Conservation (phyloP, 1,140 invertebrate species). For the Platyura marginata region DNA sequence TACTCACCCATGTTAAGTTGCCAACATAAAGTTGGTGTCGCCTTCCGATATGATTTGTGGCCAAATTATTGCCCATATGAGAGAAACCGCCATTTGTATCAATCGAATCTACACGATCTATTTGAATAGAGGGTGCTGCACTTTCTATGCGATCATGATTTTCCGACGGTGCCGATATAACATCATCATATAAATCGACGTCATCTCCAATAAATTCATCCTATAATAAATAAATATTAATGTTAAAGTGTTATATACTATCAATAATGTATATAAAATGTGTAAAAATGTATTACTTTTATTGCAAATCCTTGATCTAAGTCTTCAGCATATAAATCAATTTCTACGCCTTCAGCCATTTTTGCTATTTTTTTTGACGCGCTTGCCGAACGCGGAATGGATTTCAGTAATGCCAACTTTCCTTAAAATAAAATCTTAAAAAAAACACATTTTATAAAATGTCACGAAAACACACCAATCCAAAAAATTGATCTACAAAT, state of each 20-base stretch:
- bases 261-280: too few relatives aligned
- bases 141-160: constrained; percentile 4
- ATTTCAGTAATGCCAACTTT: too few relatives aligned
- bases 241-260: too few relatives aligned
- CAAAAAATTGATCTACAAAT: too few relatives aligned
- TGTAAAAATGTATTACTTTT: too few relatives aligned
- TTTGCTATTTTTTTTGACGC: constrained; percentile 25
- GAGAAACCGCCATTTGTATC: constrained; percentile 49
- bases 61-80: constrained; percentile 49
- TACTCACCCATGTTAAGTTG: constrained; percentile 73
- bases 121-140: constrained; percentile 4
- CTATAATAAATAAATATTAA: constrained; percentile 26
- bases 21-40: constrained; percentile 86
- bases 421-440: too few relatives aligned
- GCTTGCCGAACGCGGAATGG: too few relatives aligned
- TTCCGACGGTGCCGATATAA: constrained; percentile 56
- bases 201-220: constrained; percentile 71
- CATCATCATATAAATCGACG: constrained; percentile 93
- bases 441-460: too few relatives aligned
- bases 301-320: constrained; percentile 81
- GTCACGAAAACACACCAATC: too few relatives aligned
- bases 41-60: constrained; percentile 46
- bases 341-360: constrained; percentile 89
- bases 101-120: constrained; percentile 14
- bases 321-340: constrained; percentile 93